Conservation (phyloP, 2,888 invertebrate species). For the Argynnis bischoffii region DNA sequence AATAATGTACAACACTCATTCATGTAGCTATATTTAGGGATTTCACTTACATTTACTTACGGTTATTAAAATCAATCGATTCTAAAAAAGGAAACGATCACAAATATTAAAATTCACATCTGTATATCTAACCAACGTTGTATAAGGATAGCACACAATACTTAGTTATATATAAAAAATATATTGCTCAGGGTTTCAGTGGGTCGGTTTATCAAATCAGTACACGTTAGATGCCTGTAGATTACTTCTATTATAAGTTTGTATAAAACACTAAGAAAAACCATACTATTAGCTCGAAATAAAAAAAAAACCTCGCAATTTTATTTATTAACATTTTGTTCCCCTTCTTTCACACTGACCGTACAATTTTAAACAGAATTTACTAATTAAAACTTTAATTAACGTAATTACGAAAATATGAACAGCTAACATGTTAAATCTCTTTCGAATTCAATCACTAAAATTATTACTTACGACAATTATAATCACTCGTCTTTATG, state of each 20-base stretch:
- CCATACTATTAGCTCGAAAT: conserved; percentile 37
- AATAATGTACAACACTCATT: conserved; percentile 71
- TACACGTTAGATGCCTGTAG: conserved; percentile 60
- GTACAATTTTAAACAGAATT: conserved; percentile 37
- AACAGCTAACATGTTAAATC: conserved; percentile 41
- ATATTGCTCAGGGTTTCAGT: conserved; percentile 80
- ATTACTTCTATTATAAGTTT: conserved; percentile 49
- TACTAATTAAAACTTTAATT: conserved; percentile 30
- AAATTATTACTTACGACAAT: conserved; percentile 40
- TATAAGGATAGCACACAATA: conserved; percentile 71
- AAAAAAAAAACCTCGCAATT: conserved; percentile 35
- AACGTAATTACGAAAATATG: conserved; percentile 32
- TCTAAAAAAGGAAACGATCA: conserved; percentile 68
- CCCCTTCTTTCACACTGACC: conserved; percentile 51
- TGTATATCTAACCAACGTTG: conserved; percentile 72
- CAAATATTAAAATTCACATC: conserved; percentile 69
- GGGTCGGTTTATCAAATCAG: conserved; percentile 78
- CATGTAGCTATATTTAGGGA: conserved; percentile 45
- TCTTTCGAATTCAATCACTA: conserved; percentile 38
- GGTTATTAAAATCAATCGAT: conserved; percentile 62
- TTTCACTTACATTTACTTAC: conserved; percentile 48
- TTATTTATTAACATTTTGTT: conserved; percentile 49
- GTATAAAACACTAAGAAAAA: conserved; percentile 47
- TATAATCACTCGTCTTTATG: conserved; percentile 41
- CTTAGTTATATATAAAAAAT: conserved; percentile 79